A percentile compares a stretch with the other conserved stretches of the same genome.
phyloP scores from a whole-genome alignment of 2,888 invertebrate genomes.

The Polyploca ridens region DNA sequence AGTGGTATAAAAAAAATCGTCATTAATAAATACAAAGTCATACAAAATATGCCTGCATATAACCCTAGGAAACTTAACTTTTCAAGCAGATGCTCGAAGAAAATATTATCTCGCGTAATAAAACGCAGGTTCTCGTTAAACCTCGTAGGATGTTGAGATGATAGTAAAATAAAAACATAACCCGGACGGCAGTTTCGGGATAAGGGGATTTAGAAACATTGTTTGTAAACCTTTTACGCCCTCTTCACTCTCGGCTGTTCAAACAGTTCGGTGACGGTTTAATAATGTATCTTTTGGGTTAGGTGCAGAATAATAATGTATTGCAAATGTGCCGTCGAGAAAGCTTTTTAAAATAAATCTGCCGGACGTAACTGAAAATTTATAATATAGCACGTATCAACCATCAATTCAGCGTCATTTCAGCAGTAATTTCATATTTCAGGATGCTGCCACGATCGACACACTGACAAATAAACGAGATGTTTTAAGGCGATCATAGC shows the following conservation, averaged over 20 bases:
- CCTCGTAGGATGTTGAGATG: background rate
- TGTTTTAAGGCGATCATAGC: no score
- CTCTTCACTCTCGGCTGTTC: conserved; percentile 1
- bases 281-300: background rate
- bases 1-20: no score
- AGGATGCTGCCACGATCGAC: no score
- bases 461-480: no score
- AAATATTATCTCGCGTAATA: background rate
- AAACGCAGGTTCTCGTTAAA: conserved; percentile 3
- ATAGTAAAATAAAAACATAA: conserved; percentile 6
- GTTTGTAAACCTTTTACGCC: conserved; percentile 1
- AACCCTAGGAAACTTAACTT: background rate
- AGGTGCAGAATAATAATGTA: background rate
- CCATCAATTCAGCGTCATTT: background rate
- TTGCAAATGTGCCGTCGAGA: background rate
- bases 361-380: background rate
- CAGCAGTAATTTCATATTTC: background rate
- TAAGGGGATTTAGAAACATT: background rate
- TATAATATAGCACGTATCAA: background rate
- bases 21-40: no score
- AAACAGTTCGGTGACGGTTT: background rate
- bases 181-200: background rate
- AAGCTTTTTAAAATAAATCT: background rate
- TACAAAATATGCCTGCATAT: background rate
- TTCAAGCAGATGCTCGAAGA: background rate